phyloP scores from a whole-genome alignment of 2,113 vertebrate genomes.

The Tichodroma muraria region DNA sequence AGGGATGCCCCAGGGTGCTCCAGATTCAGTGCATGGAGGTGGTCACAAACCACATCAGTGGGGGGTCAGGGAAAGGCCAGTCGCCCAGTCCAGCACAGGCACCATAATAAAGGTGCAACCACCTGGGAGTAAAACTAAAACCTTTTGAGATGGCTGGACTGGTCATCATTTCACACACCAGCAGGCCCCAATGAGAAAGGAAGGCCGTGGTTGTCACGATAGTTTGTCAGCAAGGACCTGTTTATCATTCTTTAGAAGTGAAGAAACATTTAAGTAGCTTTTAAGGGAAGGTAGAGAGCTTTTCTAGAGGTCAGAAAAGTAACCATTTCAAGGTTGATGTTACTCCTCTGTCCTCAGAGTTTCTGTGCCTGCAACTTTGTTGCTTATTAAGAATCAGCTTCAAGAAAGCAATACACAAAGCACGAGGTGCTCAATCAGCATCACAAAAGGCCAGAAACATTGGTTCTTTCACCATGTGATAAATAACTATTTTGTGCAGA shows the following conservation, averaged over 20 bases:
- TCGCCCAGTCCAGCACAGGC: accelerated
- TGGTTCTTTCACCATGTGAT: background rate
- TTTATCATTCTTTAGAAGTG: background rate
- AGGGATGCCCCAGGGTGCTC: background rate
- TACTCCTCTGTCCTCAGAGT: background rate
- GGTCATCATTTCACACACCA: background rate
- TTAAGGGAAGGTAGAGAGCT: background rate
- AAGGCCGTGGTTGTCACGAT: accelerated
- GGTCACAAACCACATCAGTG: background rate
- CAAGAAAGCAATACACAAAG: background rate
- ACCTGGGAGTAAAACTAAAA: background rate
- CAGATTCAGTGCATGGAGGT: background rate
- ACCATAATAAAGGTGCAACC: background rate
- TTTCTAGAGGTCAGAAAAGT: background rate
- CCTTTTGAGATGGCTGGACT: background rate
- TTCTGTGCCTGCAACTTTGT: background rate
- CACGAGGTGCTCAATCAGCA: accelerated
- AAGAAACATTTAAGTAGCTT: background rate
- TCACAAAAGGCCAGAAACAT: background rate
- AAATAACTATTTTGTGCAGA: background rate
- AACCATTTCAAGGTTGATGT: background rate
- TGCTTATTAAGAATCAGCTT: background rate
- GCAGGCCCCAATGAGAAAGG: background rate
- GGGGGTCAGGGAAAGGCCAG: background rate
- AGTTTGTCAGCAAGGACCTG: background rate